These are phyloP conservation scores for Emys orbicularis DNA, from an alignment of 2,797 vertebrate genomes.

Conservation along the genomic window DNA sequence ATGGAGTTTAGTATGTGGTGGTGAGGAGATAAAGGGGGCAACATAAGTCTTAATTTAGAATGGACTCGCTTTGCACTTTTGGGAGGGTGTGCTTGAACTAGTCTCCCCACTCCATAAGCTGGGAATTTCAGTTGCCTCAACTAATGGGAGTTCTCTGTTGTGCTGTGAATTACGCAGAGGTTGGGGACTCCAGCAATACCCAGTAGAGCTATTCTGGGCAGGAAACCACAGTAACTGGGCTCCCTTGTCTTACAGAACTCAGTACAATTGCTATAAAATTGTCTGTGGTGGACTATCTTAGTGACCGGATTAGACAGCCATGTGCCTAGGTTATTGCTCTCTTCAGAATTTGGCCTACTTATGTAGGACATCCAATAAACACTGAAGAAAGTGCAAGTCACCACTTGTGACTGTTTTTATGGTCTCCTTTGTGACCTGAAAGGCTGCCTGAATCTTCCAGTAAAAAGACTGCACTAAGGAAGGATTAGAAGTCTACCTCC, in stretches of 20 bases:
- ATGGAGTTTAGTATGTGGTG: background rate
- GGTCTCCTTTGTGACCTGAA: background rate
- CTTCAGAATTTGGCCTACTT: background rate
- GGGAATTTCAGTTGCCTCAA: background rate
- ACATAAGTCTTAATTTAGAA: background rate
- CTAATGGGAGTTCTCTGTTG: background rate
- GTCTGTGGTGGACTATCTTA: background rate
- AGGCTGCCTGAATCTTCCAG: background rate
- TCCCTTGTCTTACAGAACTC: background rate
- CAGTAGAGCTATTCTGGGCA: background rate
- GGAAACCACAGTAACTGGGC: background rate
- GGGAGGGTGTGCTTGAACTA: background rate
- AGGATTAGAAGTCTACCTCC: no score
- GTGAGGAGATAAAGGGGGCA: background rate
- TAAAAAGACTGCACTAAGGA: background rate
- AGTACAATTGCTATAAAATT: no score
- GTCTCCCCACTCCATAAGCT: background rate
- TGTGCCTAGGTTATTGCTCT: background rate
- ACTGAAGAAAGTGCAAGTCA: background rate
- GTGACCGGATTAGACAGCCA: background rate
- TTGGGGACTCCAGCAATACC: no score
- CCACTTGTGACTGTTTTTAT: background rate
- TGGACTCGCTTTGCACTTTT: background rate
- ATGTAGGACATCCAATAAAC: background rate
- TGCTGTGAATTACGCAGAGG: background rate